Percentiles rank a stretch among this genome's conserved stretches.
phyloP scores from a whole-genome alignment of 2,797 vertebrate genomes.

The Micromesistius poutassou region DNA sequence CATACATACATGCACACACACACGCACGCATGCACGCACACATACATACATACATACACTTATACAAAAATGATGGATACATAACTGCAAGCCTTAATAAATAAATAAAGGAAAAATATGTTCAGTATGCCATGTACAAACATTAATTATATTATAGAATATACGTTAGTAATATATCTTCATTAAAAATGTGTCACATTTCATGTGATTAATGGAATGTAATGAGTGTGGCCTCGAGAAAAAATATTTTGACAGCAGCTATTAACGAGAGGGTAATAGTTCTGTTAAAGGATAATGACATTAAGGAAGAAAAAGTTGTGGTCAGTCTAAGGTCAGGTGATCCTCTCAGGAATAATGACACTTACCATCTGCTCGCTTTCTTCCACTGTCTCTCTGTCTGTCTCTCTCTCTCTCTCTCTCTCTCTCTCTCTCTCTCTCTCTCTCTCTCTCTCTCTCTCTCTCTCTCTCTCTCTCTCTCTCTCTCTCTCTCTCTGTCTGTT shows the following conservation, averaged over 20 bases:
- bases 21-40: no score
- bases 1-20: no score
- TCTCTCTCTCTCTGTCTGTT: constrained; percentile 7
- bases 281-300: constrained; percentile 33
- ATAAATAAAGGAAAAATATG: not conserved
- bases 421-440: constrained; percentile 10
- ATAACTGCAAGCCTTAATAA: not conserved
- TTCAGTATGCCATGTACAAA: not conserved
- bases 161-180: not conserved
- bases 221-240: not conserved
- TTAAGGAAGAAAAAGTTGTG: constrained; percentile 41
- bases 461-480: constrained; percentile 9
- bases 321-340: constrained; percentile 33
- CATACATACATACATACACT: not conserved
- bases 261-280: constrained; percentile 3
- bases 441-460: not conserved
- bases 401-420: constrained; percentile 11
- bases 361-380: not conserved
- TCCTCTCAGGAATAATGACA: constrained; percentile 52
- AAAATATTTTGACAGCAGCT: not conserved
- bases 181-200: not conserved
- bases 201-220: not conserved
- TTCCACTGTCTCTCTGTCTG: not conserved
- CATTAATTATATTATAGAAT: not conserved
- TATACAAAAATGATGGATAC: not conserved